Conservation (phyloP, 1,140 invertebrate species). For the Neodiprion lecontei region DNA sequence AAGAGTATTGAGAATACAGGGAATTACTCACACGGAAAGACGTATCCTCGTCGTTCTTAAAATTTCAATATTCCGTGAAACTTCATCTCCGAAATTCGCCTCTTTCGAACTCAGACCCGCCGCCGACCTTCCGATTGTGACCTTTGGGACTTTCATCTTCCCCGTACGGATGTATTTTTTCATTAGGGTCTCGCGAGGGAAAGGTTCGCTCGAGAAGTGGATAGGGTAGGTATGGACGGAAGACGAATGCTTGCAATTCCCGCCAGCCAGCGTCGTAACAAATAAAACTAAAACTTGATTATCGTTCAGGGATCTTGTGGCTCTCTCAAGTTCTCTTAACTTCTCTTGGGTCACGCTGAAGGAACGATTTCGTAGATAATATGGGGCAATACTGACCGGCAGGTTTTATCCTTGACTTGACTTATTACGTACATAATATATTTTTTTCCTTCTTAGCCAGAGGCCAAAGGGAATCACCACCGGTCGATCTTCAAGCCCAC, state of each 20-base stretch:
- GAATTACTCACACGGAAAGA: too few species aligned
- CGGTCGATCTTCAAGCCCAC: too few species aligned
- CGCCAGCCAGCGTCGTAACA: not conserved
- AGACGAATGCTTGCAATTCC: conserved; percentile 1
- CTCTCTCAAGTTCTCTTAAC: not conserved
- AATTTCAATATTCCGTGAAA: too few species aligned
- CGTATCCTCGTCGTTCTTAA: too few species aligned
- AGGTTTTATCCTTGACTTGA: not conserved
- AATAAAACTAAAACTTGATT: conserved; percentile 3
- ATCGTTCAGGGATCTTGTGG: not conserved
- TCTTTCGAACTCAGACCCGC: not conserved
- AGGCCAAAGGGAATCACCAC: too few species aligned
- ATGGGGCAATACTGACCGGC: not conserved
- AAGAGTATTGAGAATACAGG: too few species aligned
- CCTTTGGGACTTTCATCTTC: not conserved
- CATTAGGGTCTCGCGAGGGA: not conserved
- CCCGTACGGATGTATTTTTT: not conserved
- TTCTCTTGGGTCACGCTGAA: not conserved
- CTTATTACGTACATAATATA: not conserved
- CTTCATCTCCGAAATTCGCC: too few species aligned
- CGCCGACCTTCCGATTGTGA: not conserved
- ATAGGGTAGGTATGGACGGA: not conserved
- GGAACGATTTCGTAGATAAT: not conserved
- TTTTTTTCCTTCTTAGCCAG: too few species aligned
- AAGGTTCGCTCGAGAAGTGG: conserved; percentile 4